A percentile compares a stretch with the other conserved stretches of the same genome.
Conservation (phyloP, 2,797 vertebrate genomes). For the Parambassis ranga region DNA sequence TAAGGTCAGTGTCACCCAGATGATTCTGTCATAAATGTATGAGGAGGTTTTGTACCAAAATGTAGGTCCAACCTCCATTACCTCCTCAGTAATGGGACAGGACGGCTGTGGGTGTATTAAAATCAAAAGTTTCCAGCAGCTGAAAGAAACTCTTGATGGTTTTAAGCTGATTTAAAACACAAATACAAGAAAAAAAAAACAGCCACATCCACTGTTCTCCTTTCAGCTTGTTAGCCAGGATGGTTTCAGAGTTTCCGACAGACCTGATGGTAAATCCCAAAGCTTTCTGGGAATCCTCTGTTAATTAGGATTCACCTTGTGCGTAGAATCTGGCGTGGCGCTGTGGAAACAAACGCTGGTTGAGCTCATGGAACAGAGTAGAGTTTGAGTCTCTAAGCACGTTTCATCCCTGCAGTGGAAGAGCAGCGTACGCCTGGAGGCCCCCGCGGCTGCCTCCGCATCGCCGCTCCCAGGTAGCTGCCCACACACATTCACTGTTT, state of each 20-base stretch:
- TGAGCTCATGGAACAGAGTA: slow-evolving; percentile 45
- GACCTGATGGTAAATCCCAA: slow-evolving; percentile 47
- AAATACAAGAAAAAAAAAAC: slow-evolving; percentile 8
- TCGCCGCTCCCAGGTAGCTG: slow-evolving; percentile 21
- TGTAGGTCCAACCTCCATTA: too few species aligned
- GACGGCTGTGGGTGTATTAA: neutral
- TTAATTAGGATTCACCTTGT: slow-evolving; percentile 66
- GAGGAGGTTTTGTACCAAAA: too few species aligned
- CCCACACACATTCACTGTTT: slow-evolving; percentile 40
- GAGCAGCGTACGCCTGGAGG: neutral
- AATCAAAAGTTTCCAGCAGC: slow-evolving; percentile 4
- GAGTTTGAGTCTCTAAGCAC: slow-evolving; percentile 40
- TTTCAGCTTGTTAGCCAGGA: slow-evolving; percentile 11
- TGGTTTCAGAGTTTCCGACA: slow-evolving; percentile 46
- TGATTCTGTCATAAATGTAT: too few species aligned
- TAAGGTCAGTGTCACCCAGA: too few species aligned
- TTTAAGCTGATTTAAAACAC: neutral
- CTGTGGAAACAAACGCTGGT: slow-evolving; percentile 42
- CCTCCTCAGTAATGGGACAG: neutral
- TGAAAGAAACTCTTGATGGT: neutral
- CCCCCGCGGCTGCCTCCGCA: slow-evolving; percentile 28
- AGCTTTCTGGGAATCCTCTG: slow-evolving; percentile 62
- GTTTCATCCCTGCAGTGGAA: slow-evolving; percentile 41
- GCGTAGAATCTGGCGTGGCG: slow-evolving; percentile 1
- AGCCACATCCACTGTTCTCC: neutral